phyloP scores from a whole-genome alignment of 2,797 vertebrate genomes.

The Atherinosoma microstoma region DNA sequence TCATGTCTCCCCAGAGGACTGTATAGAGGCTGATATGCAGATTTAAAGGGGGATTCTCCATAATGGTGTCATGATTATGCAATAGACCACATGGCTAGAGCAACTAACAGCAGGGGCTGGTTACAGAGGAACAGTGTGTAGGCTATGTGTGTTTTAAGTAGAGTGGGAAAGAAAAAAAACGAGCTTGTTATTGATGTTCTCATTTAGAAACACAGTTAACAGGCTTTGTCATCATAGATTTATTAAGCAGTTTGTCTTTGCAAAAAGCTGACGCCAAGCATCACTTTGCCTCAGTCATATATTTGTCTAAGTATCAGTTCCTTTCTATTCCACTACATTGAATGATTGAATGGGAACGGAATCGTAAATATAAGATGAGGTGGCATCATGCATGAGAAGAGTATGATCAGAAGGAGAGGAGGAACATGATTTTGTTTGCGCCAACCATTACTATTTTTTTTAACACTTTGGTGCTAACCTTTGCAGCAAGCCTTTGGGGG shows the following conservation, averaged over 20 bases:
- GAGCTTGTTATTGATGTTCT: neutral
- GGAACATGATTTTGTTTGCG: too few relatives aligned
- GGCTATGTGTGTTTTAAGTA: neutral
- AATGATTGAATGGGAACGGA: conserved; percentile 6
- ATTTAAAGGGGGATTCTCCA: conserved; percentile 70
- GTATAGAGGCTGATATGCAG: conserved; percentile 53
- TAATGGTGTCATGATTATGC: conserved; percentile 80
- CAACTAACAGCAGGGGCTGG: conserved; percentile 43
- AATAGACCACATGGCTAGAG: conserved; percentile 72
- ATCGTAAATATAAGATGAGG: too few relatives aligned
- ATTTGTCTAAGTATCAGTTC: conserved; percentile 35
- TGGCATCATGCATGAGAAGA: neutral
- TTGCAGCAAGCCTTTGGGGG: too few relatives aligned
- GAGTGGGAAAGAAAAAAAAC: conserved; percentile 20
- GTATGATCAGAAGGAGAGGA: too few relatives aligned
- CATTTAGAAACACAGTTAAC: neutral
- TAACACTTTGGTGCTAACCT: too few relatives aligned
- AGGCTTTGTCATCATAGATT: too few relatives aligned
- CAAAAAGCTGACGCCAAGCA: conserved; percentile 22
- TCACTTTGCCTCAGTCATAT: conserved; percentile 18
- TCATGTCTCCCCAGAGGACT: conserved; percentile 39
- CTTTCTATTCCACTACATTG: conserved; percentile 17
- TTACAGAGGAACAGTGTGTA: conserved; percentile 10
- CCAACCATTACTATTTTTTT: too few relatives aligned
- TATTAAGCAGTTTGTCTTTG: conserved; percentile 18